These are phyloP conservation scores for Fistularia commersonii DNA, from an alignment of 2,797 vertebrate genomes.

Conservation along the genomic window DNA sequence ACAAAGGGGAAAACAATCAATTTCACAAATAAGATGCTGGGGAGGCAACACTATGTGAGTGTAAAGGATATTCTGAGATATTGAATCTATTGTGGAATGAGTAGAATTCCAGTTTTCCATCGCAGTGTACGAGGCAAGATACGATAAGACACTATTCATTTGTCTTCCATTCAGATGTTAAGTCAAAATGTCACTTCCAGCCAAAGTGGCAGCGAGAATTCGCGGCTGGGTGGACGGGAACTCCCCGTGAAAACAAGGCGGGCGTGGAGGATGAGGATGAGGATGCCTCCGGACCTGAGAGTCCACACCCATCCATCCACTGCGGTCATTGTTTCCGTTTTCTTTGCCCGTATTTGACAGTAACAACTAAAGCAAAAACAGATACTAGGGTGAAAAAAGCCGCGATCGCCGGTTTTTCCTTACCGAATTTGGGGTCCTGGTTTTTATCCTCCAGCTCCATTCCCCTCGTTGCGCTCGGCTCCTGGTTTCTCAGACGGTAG, in stretches of 20 bases:
- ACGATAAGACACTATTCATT: too few relatives aligned
- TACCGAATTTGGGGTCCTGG: constrained; percentile 74
- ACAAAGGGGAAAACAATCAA: too few relatives aligned
- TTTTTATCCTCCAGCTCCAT: constrained; percentile 76
- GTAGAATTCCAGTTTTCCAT: too few relatives aligned
- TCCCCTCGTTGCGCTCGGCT: constrained; percentile 27
- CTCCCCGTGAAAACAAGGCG: neutral
- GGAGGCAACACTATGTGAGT: too few relatives aligned
- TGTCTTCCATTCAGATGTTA: too few relatives aligned
- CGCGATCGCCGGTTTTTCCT: constrained; percentile 19
- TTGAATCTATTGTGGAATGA: too few relatives aligned
- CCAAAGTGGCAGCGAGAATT: too few relatives aligned
- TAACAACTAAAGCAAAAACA: constrained; percentile 10
- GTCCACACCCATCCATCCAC: constrained; percentile 71
- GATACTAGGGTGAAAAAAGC: neutral
- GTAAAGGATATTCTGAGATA: too few relatives aligned
- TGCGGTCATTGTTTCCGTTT: constrained; percentile 73
- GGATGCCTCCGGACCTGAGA: constrained; percentile 43
- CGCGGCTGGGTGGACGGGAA: neutral
- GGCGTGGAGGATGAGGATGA: constrained; percentile 2
- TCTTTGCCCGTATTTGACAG: constrained; percentile 27
- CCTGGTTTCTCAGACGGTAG: constrained; percentile 31
- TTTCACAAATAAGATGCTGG: too few relatives aligned
- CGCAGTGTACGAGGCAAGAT: too few relatives aligned
- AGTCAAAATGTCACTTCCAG: too few relatives aligned